These are phyloP conservation scores for Aspidiotus rigidus DNA, from an alignment of 2,888 invertebrate species.

Conservation along the genomic window DNA sequence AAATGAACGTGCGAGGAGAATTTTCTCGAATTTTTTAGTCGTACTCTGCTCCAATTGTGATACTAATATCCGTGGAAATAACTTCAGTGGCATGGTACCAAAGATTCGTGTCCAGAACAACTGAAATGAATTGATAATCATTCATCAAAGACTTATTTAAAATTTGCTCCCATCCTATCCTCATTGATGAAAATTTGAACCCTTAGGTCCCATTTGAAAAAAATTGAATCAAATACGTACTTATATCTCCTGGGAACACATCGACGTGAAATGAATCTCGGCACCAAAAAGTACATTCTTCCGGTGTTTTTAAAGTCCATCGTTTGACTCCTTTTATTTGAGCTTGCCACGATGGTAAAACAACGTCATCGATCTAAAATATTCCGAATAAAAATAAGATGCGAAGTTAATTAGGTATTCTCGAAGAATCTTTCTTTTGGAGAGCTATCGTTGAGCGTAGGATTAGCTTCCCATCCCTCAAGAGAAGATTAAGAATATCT, in stretches of 20 bases:
- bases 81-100: slow-evolving; percentile 93
- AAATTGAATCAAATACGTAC: slow-evolving; percentile 50
- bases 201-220: too few relatives aligned
- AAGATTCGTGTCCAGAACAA: slow-evolving; percentile 58
- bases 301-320: slow-evolving; percentile 85
- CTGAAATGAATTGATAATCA: slow-evolving; percentile 42
- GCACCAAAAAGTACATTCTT: slow-evolving; percentile 80
- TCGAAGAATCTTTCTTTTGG: background rate
- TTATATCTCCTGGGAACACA: slow-evolving; percentile 80
- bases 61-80: slow-evolving; percentile 78
- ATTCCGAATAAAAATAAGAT: slow-evolving; percentile 10
- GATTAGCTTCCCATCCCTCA: background rate
- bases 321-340: slow-evolving; percentile 79
- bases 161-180: too few relatives aligned
- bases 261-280: slow-evolving; percentile 52
- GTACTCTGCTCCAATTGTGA: slow-evolving; percentile 93
- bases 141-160: too few relatives aligned
- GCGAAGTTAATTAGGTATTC: background rate
- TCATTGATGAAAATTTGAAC: too few relatives aligned
- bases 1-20: background rate
- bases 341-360: slow-evolving; percentile 93
- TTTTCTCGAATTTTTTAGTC: slow-evolving; percentile 52
- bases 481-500: too few relatives aligned
- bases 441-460: background rate
- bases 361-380: slow-evolving; percentile 81